Percentiles rank a stretch among this genome's conserved stretches.
phyloP scores from a whole-genome alignment of 2,797 vertebrate species.

The Eulemur rubriventer region DNA sequence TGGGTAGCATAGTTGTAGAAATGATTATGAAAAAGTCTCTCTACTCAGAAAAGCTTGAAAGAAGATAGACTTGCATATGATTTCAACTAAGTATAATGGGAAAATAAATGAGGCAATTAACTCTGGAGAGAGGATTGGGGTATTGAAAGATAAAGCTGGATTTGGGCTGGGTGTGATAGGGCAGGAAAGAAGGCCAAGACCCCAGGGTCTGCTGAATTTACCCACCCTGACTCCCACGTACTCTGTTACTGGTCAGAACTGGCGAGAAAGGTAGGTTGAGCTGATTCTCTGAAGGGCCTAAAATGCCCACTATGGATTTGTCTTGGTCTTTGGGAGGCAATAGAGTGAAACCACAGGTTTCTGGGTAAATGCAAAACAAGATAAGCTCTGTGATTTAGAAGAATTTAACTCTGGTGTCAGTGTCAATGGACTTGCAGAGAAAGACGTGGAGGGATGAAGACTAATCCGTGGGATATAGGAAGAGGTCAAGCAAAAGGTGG shows the following conservation, averaged over 20 bases:
- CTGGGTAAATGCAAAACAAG: neutral
- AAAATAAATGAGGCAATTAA: neutral
- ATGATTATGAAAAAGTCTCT: neutral
- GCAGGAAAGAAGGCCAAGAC: neutral
- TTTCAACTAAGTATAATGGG: neutral
- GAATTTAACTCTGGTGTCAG: neutral
- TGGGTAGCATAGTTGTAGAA: neutral
- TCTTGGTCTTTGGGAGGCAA: neutral
- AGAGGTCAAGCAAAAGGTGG: neutral
- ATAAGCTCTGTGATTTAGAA: neutral
- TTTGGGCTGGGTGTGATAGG: neutral
- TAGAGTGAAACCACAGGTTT: neutral
- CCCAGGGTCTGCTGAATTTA: neutral
- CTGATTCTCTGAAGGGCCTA: neutral
- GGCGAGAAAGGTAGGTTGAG: neutral
- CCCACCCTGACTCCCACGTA: neutral
- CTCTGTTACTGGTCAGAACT: neutral
- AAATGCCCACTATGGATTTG: neutral
- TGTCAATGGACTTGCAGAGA: neutral
- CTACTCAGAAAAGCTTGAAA: neutral
- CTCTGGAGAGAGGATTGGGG: neutral
- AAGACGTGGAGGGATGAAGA: neutral
- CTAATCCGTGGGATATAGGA: neutral
- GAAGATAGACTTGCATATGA: neutral
- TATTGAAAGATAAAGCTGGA: neutral